phyloP scores from a whole-genome alignment of 2,113 vertebrate species.

The Okapia johnstoni region DNA sequence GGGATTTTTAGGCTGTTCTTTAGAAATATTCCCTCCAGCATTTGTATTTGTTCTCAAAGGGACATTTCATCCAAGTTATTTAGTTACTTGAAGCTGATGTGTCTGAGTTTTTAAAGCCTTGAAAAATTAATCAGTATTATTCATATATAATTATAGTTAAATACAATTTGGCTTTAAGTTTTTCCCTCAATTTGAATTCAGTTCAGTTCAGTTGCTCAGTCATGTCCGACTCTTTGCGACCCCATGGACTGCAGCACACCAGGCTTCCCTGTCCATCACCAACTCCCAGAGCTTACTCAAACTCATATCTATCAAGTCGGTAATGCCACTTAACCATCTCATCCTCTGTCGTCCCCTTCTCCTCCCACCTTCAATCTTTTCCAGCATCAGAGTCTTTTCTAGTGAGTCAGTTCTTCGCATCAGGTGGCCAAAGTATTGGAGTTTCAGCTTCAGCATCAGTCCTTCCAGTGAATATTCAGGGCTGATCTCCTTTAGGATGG shows the following conservation, averaged over 20 bases:
- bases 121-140: conserved; percentile 50
- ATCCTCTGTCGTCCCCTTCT: neutral
- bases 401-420: neutral
- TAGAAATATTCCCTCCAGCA: conserved; percentile 18
- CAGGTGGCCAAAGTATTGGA: neutral
- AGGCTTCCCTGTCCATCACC: neutral
- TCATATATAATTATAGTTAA: conserved; percentile 36
- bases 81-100: conserved; percentile 48
- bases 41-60: conserved; percentile 50
- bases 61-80: conserved; percentile 29
- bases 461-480: neutral
- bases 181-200: neutral
- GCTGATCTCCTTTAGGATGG: neutral
- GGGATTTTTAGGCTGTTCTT: neutral
- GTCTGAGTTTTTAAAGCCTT: conserved; percentile 22
- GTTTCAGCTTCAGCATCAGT: neutral
- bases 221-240: neutral
- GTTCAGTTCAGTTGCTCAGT: neutral
- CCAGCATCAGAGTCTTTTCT: neutral
- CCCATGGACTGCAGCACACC: neutral
- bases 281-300: neutral
- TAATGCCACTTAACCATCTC: neutral
- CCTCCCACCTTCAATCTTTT: neutral
- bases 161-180: neutral
- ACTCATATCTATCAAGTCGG: neutral